Base-by-base conservation (phyloP, 2,113 vertebrate species). In the Paradisaea rubra region DNA sequence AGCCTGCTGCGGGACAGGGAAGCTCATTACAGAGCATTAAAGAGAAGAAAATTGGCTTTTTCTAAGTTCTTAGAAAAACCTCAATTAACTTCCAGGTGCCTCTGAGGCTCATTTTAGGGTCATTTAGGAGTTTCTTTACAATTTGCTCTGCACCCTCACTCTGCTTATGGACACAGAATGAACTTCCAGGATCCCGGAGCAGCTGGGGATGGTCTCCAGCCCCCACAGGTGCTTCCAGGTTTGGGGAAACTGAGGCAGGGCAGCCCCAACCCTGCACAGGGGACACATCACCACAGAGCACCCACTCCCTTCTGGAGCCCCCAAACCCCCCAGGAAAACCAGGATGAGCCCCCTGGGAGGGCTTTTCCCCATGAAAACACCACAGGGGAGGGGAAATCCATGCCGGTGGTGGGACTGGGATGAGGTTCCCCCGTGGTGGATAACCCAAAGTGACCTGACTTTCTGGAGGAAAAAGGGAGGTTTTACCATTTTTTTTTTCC, bases 371-470 rank as follows among this genome's bases (percentile, higher is more conserved):
- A 15, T 4, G 0, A 23, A 86, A 85, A 19, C 57, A 13, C 20
- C 8, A 0, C 31, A 44, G 1, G 25, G 15, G n/a, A 53, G 18
- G 18, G 39, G 39, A 13, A 44, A 63, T 18, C 5, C 33, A 10
- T 1, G 2, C 30, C 6, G 0, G 16, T 2, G 10, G 2, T 5
- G 50, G 44, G 45, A 7, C 8, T 24, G 56, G 15, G 27, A 1
- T 18, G 49, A 50, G 11, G 28, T 4, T 37, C 2, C 9, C 14
- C 4, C 6, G 0, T 0, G 17, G 9, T 1, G 10, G 56, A 18
- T 17, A 39, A 35, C 11, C 10, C 19, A 0, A 39, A 13, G 35
- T 1, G 53, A 49, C 6, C 13, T 6, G 20, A 7, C 4, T 4
- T 20, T 56, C 33, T 5, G 5, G 3, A 8, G 33, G 12, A 2